Conservation (phyloP, 2,888 invertebrate genomes). For the Cephus spinipes region DNA sequence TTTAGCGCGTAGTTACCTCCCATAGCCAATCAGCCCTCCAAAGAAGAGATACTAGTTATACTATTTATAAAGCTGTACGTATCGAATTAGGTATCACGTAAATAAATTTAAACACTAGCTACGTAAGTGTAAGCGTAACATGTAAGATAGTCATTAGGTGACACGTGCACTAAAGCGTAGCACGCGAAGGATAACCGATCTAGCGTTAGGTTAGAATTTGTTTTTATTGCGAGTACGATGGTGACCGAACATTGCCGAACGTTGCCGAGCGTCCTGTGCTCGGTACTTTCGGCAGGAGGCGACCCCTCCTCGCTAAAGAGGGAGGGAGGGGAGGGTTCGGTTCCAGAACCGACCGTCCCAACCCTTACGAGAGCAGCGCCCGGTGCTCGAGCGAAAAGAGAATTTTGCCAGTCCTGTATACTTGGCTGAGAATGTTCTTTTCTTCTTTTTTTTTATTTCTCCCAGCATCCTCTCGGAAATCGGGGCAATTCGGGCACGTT, state of each 20-base stretch:
- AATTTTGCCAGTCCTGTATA: too few species aligned
- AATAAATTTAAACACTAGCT: background rate
- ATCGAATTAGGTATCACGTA: slow-evolving; percentile 1
- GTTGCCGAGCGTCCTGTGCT: background rate
- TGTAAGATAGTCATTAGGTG: background rate
- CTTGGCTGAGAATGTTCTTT: too few species aligned
- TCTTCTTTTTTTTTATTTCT: too few species aligned
- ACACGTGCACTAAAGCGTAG: background rate
- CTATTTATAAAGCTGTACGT: slow-evolving; percentile 39
- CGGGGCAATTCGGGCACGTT: too few species aligned
- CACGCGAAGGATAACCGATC: slow-evolving; percentile 15
- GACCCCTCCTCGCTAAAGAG: too few species aligned
- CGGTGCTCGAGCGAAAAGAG: too few species aligned
- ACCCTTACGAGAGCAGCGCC: too few species aligned
- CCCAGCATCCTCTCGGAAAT: too few species aligned
- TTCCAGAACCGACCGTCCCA: too few species aligned
- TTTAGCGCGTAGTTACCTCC: too few species aligned
- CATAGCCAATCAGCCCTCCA: slow-evolving; percentile 45
- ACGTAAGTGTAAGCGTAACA: background rate
- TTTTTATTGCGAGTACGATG: slow-evolving; percentile 11
- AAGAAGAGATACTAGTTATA: slow-evolving; percentile 49
- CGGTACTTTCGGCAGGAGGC: background rate
- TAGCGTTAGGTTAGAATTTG: slow-evolving; percentile 17
- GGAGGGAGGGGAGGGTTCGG: too few species aligned
- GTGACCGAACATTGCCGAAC: background rate